These are phyloP conservation scores for Champsocephalus gunnari DNA, from an alignment of 2,797 vertebrate genomes.

Conservation along the genomic window DNA sequence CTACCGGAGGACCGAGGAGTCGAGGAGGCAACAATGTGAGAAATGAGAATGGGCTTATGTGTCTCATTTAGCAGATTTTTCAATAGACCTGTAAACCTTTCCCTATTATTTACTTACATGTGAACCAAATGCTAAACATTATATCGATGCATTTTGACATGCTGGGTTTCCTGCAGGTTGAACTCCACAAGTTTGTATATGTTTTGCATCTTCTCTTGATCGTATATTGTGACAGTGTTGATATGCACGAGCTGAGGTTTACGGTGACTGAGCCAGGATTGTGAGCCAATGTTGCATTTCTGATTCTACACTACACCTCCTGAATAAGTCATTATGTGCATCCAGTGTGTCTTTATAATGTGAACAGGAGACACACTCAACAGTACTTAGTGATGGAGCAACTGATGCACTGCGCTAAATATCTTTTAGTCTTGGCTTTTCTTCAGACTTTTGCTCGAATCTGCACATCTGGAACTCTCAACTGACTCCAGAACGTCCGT, in stretches of 20 bases:
- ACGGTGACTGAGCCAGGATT: constrained; percentile 2
- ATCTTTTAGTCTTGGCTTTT: constrained; percentile 16
- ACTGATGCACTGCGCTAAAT: constrained; percentile 11
- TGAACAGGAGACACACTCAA: constrained; percentile 33
- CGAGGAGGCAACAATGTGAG: no score
- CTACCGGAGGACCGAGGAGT: no score
- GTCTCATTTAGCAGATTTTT: not conserved
- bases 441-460: not conserved
- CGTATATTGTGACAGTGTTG: not conserved
- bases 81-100: not conserved
- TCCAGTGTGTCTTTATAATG: constrained; percentile 48
- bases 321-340: constrained; percentile 60
- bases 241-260: not conserved
- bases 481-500: not conserved
- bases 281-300: constrained; percentile 6
- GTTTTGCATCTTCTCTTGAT: not conserved
- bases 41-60: no score
- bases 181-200: not conserved
- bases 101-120: not conserved
- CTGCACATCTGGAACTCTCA: not conserved
- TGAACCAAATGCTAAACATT: no score
- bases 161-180: not conserved
- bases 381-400: constrained; percentile 8
- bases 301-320: constrained; percentile 29
- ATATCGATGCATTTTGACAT: not conserved